phyloP scores from a whole-genome alignment of 2,113 vertebrate species.

The Macaca fascicularis region T2T-MFA8v1.1 NC_088378.1:109465001-109465500 shows the following conservation, averaged over 20 bases:
- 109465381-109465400: not conserved
- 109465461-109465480: not conserved
- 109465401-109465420: not conserved
- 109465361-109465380: not conserved
- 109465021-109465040: not conserved
- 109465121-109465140: not conserved
- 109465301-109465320: not conserved
- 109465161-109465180: not conserved
- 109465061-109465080: not conserved
- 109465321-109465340: not conserved
- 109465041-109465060: not conserved
- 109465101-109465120: not conserved
- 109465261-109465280: not conserved
- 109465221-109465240: not conserved
- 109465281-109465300: not conserved
- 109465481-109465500: not conserved
- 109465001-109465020: not conserved
- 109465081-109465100: not conserved
- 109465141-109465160: not conserved
- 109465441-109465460: not conserved
- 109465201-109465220: not conserved
- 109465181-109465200: not conserved
- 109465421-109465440: not conserved
- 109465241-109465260: not conserved
- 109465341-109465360: not conserved